Base-by-base conservation (phyloP, 1,140 invertebrate genomes). In the Euglossa dilemma region DNA sequence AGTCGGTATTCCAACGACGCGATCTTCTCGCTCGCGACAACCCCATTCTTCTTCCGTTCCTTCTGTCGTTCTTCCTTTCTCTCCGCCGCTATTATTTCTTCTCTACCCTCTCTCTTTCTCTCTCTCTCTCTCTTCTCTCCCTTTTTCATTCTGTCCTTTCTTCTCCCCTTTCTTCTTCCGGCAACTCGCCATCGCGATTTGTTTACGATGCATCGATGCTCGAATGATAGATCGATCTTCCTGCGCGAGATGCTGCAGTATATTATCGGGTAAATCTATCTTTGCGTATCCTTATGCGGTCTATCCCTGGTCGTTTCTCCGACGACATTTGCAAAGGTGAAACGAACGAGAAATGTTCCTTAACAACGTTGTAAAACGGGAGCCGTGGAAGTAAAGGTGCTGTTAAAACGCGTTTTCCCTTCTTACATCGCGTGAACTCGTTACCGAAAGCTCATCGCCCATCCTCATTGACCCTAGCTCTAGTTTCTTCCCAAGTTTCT, bases 1-100 rank as follows among this genome's bases (percentile, higher is more conserved):
- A 70, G 73, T 25, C 25, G 59, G 25, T 59, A 59, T 59, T 75
- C 54, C 25, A 76, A 69, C 54, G n/a, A 57, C 61, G 36, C 23
- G 74, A 64, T 47, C 59, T 36, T 23, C 57, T 52, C 14, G n/a
- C 9, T 28, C 28, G 43, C 74, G 28, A 63, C 20, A 18, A 20
- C 2, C 11, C 70, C 1, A 43, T 23, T 66, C 11, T 20, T 5
- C 28, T 28, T 61, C 16, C 25, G 52, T 54, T 54, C 54, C 0
- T 54, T 18, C 2, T 4, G 1, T 50, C 47, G 8, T 11, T 12
- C 47, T 6, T 16, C 16, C 50, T 52, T 6, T 52, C 12, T 16
- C 12, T 52, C 9, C 14, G 4, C 14, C 9, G 14, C 12, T 52
- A 14, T 52, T 16, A 50, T 14, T 50, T 36, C 4, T 36, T 4